Evolutionary conservation across 1,140 invertebrate genomes (phyloP).

Genomic region (Nebria ingens): DNA sequence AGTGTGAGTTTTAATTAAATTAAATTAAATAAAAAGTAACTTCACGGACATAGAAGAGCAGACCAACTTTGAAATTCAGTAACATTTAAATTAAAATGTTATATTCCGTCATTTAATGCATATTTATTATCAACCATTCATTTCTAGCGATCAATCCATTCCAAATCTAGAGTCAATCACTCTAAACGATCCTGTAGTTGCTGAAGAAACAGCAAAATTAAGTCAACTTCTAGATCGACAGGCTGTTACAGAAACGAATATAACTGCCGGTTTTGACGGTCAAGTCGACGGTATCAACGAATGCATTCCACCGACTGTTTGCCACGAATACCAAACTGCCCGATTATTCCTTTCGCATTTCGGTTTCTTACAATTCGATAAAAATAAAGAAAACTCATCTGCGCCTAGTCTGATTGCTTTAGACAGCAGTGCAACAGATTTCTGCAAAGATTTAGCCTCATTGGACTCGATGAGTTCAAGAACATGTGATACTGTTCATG

Average conservation of each 20-base stretch:
- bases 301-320: constrained; percentile 63
- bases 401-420: constrained; percentile 63
- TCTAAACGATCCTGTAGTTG: constrained; percentile 38
- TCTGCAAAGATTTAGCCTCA: constrained; percentile 61
- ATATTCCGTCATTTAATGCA: no score
- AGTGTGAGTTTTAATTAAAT: constrained; percentile 48
- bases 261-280: constrained; percentile 17
- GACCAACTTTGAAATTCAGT: no score
- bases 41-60: background rate
- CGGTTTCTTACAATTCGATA: constrained; percentile 75
- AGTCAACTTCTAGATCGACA: constrained; percentile 40
- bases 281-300: constrained; percentile 40
- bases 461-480: constrained; percentile 74
- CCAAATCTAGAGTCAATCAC: constrained; percentile 54
- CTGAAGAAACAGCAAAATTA: constrained; percentile 43
- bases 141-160: constrained; percentile 56
- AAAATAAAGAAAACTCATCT: constrained; percentile 38
- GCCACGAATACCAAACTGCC: constrained; percentile 88
- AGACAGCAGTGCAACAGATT: constrained; percentile 59
- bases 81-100: no score
- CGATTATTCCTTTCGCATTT: constrained; percentile 89
- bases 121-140: constrained; percentile 11
- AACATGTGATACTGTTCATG: constrained; percentile 84
- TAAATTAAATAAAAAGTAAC: background rate
- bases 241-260: constrained; percentile 33